phyloP scores from a whole-genome alignment of 1,140 invertebrate genomes.

The Paralvinella palmiformis region DNA sequence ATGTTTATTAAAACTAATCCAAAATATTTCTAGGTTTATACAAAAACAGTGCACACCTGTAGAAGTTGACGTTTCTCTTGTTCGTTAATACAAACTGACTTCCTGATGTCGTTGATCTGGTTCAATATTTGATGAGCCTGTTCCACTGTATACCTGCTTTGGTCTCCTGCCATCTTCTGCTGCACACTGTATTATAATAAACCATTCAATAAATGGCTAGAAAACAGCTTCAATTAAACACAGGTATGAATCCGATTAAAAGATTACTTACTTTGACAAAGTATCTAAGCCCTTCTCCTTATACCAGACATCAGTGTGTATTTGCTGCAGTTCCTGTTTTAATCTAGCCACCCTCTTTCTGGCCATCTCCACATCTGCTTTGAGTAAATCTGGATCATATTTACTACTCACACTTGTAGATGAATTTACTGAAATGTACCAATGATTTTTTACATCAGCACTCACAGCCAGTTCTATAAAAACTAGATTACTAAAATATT shows the following conservation, averaged over 20 bases:
- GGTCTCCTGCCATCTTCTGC: constrained; percentile 77
- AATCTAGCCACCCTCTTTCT: constrained; percentile 80
- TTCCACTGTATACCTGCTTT: constrained; percentile 62
- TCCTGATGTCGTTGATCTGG: constrained; percentile 86
- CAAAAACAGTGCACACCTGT: constrained; percentile 54
- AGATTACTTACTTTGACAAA: constrained; percentile 66
- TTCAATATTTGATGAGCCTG: constrained; percentile 91
- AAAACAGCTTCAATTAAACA: too few species aligned
- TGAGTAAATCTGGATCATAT: constrained; percentile 88
- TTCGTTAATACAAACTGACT: constrained; percentile 80
- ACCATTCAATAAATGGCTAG: too few species aligned
- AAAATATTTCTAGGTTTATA: background rate
- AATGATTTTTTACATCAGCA: background rate
- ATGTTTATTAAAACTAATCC: background rate
- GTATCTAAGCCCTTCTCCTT: constrained; percentile 89
- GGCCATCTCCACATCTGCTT: constrained; percentile 83
- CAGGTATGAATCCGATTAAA: too few species aligned
- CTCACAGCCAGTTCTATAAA: background rate
- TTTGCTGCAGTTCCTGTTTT: constrained; percentile 84
- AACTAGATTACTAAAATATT: too few species aligned
- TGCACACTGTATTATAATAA: constrained; percentile 54
- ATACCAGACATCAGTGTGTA: constrained; percentile 81
- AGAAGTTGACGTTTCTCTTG: constrained; percentile 89
- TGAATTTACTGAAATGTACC: constrained; percentile 70
- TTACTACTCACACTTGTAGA: constrained; percentile 83